These are phyloP conservation scores for Silvanus unidentatus DNA, from an alignment of 2,888 invertebrate species.

Conservation along the genomic window DNA sequence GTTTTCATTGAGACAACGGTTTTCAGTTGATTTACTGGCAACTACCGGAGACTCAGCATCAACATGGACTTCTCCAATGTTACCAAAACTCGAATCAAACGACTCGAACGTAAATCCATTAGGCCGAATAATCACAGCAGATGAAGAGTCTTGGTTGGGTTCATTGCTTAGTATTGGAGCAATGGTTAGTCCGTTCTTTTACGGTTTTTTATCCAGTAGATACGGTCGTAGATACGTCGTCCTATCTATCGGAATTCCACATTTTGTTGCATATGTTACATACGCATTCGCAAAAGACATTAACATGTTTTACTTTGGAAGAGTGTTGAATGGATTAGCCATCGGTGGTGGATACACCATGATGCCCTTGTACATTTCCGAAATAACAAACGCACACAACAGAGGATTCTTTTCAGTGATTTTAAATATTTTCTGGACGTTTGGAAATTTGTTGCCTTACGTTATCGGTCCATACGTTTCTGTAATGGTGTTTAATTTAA, in stretches of 20 bases:
- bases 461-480: conserved; percentile 63
- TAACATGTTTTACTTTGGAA: conserved; percentile 39
- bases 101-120: conserved; percentile 38
- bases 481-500: conserved; percentile 57
- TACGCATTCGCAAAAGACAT: conserved; percentile 25
- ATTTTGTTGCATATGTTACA: conserved; percentile 24
- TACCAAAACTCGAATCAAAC: conserved; percentile 30
- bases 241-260: conserved; percentile 45
- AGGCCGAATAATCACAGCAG: conserved; percentile 29
- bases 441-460: conserved; percentile 66
- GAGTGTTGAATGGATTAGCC: conserved; percentile 55
- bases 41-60: conserved; percentile 30
- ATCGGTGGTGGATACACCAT: conserved; percentile 66
- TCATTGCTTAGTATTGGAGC: conserved; percentile 49
- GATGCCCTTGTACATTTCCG: conserved; percentile 79
- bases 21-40: conserved; percentile 31
- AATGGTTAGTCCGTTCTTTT: conserved; percentile 59
- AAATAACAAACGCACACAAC: conserved; percentile 69
- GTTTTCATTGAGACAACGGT: too few relatives aligned
- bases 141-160: conserved; percentile 50
- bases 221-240: conserved; percentile 64
- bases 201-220: conserved; percentile 58
- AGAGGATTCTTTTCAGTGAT: conserved; percentile 64
- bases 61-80: conserved; percentile 33
- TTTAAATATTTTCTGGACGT: conserved; percentile 63